These are phyloP conservation scores for Leptobrachium ailaonicum DNA, from an alignment of 2,113 vertebrate genomes.

Conservation along the genomic window DNA sequence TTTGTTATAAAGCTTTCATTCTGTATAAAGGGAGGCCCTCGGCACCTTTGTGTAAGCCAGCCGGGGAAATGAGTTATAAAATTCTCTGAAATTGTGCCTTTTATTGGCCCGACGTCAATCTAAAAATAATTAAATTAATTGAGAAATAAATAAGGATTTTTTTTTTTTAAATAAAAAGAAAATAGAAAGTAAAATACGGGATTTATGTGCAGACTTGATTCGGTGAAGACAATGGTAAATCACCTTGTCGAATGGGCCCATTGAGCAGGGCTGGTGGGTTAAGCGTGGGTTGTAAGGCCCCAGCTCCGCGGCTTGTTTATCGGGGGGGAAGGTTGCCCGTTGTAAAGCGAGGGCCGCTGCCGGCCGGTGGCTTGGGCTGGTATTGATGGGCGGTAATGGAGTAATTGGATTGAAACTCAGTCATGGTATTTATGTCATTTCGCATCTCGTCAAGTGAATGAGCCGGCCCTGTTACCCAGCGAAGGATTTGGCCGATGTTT, in stretches of 20 bases:
- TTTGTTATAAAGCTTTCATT: too few species aligned
- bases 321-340: constrained; percentile 76
- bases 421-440: constrained; percentile 98
- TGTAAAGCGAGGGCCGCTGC: constrained; percentile 92
- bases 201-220: constrained; percentile 68
- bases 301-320: constrained; percentile 85
- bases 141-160: too few species aligned
- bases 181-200: constrained; percentile 59
- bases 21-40: too few species aligned
- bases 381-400: constrained; percentile 92
- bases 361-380: constrained; percentile 82
- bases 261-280: constrained; percentile 84
- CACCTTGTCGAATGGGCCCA: constrained; percentile 86
- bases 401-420: constrained; percentile 97
- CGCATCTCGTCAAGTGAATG: constrained; percentile 95
- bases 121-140: too few species aligned
- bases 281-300: constrained; percentile 78
- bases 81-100: too few species aligned
- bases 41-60: too few species aligned
- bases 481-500: constrained; percentile 79
- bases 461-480: constrained; percentile 87
- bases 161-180: too few species aligned
- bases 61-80: too few species aligned
- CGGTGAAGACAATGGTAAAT: constrained; percentile 75
- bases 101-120: too few species aligned